Conservation (phyloP, 2,113 vertebrate species). For the Sceloporus tristichus region DNA sequence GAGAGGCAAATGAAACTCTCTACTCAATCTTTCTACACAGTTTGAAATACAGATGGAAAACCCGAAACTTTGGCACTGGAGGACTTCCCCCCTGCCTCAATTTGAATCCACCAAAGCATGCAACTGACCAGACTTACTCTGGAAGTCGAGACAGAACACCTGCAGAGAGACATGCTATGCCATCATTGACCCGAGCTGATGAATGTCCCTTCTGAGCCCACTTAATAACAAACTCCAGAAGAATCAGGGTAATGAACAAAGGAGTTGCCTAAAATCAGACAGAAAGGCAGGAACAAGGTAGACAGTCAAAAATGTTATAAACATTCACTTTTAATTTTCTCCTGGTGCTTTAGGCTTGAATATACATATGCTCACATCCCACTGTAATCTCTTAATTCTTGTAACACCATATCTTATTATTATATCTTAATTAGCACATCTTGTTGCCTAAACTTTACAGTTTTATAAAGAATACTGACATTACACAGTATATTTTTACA, state of each 20-base stretch:
- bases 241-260: constrained; percentile 86
- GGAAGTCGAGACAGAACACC: constrained; percentile 89
- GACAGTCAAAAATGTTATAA: background rate
- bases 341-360: background rate
- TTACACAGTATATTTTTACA: background rate
- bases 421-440: background rate
- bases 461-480: background rate
- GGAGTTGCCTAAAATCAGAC: constrained; percentile 84
- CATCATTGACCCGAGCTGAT: constrained; percentile 80
- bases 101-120: constrained; percentile 22
- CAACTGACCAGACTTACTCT: constrained; percentile 76
- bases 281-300: constrained; percentile 37
- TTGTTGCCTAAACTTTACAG: background rate
- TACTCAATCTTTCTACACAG: background rate
- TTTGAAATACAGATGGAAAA: constrained; percentile 15
- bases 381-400: background rate
- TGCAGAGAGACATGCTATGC: constrained; percentile 85
- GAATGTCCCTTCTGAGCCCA: constrained; percentile 77
- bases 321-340: background rate
- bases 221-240: constrained; percentile 85
- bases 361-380: background rate
- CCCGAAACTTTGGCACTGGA: background rate
- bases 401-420: too few relatives aligned
- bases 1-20: background rate
- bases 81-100: background rate